phyloP scores from a whole-genome alignment of 2,888 invertebrate genomes.

The Phengaris alcon region DNA sequence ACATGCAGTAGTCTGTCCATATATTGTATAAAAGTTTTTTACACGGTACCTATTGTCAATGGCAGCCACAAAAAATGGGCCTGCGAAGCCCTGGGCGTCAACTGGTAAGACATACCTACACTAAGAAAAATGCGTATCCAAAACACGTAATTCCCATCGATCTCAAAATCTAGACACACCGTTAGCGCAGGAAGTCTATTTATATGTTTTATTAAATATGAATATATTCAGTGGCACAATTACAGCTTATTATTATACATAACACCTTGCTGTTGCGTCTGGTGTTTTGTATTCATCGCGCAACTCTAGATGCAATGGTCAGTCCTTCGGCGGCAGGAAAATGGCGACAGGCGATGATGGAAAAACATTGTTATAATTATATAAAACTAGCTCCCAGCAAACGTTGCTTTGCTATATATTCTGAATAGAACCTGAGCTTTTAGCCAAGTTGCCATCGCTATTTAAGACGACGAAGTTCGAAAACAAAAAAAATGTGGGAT shows the following conservation, averaged over 20 bases:
- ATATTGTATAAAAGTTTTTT: too few species aligned
- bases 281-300: conserved; percentile 41
- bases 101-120: not conserved
- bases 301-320: conserved; percentile 42
- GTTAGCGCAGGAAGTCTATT: conserved; percentile 23
- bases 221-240: conserved; percentile 33
- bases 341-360: conserved; percentile 55
- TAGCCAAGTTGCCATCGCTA: too few species aligned
- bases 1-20: too few species aligned
- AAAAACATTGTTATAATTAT: conserved; percentile 61
- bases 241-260: conserved; percentile 34
- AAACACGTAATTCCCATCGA: not conserved
- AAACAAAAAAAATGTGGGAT: too few species aligned
- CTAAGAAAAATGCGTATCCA: not conserved
- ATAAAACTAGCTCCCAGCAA: conserved; percentile 52
- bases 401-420: not conserved
- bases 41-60: too few species aligned
- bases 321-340: conserved; percentile 66
- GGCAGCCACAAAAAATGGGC: too few species aligned
- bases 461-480: too few species aligned
- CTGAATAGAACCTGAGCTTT: too few species aligned
- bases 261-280: conserved; percentile 38
- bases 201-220: conserved; percentile 29
- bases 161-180: conserved; percentile 19
- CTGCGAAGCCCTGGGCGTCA: too few species aligned